Percentiles rank a stretch among this genome's conserved stretches.
Conservation (phyloP, 2,888 invertebrate genomes). For the Sphaeridia pumilis region DNA sequence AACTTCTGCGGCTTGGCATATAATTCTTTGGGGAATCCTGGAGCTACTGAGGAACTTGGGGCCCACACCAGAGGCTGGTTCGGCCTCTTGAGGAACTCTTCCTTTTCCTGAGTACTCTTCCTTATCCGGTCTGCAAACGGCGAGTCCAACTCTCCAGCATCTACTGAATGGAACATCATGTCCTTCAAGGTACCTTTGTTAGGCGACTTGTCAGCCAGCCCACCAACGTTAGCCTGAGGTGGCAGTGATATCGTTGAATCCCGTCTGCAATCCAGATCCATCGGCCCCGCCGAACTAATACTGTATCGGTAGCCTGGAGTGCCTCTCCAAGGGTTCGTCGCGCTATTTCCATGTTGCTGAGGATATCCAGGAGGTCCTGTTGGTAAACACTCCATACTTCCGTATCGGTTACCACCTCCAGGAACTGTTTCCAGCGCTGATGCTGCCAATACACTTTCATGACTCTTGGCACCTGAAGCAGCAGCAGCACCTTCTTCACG, state of each 20-base stretch:
- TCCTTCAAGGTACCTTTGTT: conserved; percentile 1
- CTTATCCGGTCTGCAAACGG: conserved; percentile 45
- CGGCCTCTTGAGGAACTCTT: conserved; percentile 64
- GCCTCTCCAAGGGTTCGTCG: conserved; percentile 20
- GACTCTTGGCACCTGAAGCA: conserved; percentile 33
- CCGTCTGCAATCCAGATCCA: conserved; percentile 56
- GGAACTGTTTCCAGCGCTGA: conserved; percentile 3
- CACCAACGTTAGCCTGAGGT: conserved; percentile 15
- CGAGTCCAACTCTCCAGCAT: conserved; percentile 2
- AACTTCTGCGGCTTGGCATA: conserved; percentile 68
- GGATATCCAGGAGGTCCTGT: neutral
- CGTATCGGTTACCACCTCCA: conserved; percentile 23
- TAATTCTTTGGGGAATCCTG: conserved; percentile 34
- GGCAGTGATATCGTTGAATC: conserved; percentile 55
- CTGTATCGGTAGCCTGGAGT: conserved; percentile 34
- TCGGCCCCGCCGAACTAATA: conserved; percentile 42
- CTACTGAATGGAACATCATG: neutral
- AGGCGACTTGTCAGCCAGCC: neutral
- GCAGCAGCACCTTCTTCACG: conserved; percentile 25
- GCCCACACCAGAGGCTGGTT: conserved; percentile 52
- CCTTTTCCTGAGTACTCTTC: conserved; percentile 77
- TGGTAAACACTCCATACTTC: conserved; percentile 33
- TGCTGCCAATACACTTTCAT: conserved; percentile 29
- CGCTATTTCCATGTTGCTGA: neutral
- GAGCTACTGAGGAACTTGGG: conserved; percentile 37